Conservation (phyloP, 2,797 vertebrate genomes). For the Novumbra hubbsi region DNA sequence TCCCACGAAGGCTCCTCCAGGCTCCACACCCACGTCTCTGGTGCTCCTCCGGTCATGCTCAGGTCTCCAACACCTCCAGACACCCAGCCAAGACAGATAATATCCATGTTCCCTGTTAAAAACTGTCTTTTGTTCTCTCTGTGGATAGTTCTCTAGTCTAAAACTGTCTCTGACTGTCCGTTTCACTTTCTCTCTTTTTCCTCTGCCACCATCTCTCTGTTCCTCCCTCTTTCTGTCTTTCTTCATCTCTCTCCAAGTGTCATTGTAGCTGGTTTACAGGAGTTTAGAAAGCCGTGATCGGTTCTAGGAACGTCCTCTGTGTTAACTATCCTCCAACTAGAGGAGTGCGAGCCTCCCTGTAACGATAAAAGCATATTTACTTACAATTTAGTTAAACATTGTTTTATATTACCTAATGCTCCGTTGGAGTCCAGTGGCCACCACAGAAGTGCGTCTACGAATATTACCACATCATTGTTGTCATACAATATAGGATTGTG, state of each 20-base stretch:
- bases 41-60: constrained; percentile 52
- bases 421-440: neutral
- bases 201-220: constrained; percentile 29
- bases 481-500: neutral
- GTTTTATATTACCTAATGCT: neutral
- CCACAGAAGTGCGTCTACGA: neutral
- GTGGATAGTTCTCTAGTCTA: constrained; percentile 45
- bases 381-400: neutral
- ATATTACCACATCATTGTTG: neutral
- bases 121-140: constrained; percentile 41
- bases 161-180: constrained; percentile 20
- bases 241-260: constrained; percentile 30
- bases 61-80: constrained; percentile 22
- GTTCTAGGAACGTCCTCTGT: neutral
- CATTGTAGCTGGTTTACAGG: constrained; percentile 40
- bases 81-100: constrained; percentile 51
- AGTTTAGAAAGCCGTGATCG: constrained; percentile 13
- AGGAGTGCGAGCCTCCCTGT: neutral
- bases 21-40: constrained; percentile 40
- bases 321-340: neutral
- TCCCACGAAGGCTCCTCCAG: constrained; percentile 72
- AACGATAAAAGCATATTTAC: neutral
- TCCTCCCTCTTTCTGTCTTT: constrained; percentile 26
- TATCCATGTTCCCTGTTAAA: constrained; percentile 58
- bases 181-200: constrained; percentile 39